Evolutionary conservation across 2,113 vertebrate species (phyloP).

Genomic region (Thalassarche chlororhynchos): DNA sequence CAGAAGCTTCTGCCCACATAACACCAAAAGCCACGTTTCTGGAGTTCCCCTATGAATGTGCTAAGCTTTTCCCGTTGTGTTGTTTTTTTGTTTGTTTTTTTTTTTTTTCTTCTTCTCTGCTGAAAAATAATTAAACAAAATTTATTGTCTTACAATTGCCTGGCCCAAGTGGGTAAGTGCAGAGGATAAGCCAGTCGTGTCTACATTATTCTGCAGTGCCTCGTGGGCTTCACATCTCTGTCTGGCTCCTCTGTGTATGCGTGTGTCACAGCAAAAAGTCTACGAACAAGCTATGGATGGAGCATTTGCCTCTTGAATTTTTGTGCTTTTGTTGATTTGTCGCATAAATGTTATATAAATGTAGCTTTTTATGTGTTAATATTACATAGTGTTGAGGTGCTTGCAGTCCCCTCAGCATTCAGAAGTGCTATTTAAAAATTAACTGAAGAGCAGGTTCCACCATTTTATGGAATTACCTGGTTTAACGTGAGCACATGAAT

Average conservation of each 20-base stretch:
- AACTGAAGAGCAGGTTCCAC: conserved; percentile 61
- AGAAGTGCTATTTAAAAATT: conserved; percentile 66
- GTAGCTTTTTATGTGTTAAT: conserved; percentile 78
- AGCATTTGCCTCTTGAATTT: conserved; percentile 31
- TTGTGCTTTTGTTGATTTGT: conserved; percentile 61
- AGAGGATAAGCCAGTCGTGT: neutral
- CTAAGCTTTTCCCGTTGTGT: neutral
- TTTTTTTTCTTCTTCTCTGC: neutral
- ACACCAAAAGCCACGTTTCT: neutral
- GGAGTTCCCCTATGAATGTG: neutral
- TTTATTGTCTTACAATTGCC: neutral
- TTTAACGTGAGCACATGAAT: conserved; percentile 88
- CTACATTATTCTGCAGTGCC: neutral
- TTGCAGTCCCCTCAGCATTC: conserved; percentile 76
- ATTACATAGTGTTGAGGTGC: conserved; percentile 78
- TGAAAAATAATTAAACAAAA: neutral
- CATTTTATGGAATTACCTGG: conserved; percentile 92
- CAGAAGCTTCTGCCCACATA: neutral
- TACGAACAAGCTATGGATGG: neutral
- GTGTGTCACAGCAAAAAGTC: conserved; percentile 21
- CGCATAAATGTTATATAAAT: conserved; percentile 64
- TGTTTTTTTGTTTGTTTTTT: too few species aligned
- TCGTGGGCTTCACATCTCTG: conserved; percentile 11
- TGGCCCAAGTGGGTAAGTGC: neutral
- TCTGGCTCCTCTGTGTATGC: neutral